Conservation (phyloP, 2,797 vertebrate species). For the Erithacus rubecula region DNA sequence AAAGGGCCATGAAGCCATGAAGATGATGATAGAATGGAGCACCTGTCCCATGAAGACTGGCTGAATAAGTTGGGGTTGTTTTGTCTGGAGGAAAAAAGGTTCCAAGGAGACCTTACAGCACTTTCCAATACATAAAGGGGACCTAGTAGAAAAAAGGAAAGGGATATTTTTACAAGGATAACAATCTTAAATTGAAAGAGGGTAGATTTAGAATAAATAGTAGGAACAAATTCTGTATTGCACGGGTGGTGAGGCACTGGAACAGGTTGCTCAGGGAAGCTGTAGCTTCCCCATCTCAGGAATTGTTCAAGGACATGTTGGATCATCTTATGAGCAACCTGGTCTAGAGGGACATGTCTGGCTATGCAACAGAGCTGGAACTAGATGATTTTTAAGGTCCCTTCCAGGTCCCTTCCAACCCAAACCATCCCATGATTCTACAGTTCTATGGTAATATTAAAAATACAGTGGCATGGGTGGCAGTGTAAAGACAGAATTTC, state of each 20-base stretch:
- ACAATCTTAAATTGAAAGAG: background rate
- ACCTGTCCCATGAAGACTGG: background rate
- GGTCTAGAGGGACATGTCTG: background rate
- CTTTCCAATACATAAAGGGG: background rate
- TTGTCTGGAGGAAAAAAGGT: background rate
- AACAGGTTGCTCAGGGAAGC: background rate
- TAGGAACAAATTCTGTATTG: background rate
- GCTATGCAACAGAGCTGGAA: background rate
- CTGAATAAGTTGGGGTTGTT: background rate
- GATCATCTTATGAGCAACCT: background rate
- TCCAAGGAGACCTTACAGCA: fast-evolving
- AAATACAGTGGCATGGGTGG: background rate
- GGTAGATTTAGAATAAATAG: background rate
- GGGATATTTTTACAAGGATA: background rate
- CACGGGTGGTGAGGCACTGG: background rate
- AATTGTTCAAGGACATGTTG: background rate
- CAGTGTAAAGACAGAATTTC: background rate
- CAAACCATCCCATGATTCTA: background rate
- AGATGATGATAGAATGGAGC: background rate
- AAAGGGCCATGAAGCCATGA: background rate
- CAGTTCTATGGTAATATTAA: background rate
- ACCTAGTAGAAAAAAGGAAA: background rate
- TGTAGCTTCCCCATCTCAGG: background rate
- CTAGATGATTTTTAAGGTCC: background rate
- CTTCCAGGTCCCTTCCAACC: background rate